Conservation (phyloP, 2,797 vertebrate species). For the Nyctibius grandis region DNA sequence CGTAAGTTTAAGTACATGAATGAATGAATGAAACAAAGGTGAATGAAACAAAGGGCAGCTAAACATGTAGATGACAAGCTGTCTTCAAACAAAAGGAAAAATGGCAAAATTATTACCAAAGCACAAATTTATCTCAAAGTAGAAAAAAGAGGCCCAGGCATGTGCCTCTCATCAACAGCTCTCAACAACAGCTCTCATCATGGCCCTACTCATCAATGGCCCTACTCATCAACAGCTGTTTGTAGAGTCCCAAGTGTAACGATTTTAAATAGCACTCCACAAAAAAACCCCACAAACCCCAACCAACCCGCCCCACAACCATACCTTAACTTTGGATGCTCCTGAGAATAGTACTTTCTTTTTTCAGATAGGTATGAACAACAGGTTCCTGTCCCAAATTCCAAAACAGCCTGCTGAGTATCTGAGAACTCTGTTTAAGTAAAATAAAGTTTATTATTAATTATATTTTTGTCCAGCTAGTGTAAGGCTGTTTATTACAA, state of each 20-base stretch:
- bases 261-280: not conserved
- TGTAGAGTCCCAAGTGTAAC: not conserved
- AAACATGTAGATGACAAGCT: not conserved
- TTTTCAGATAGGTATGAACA: not conserved
- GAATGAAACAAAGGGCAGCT: not conserved
- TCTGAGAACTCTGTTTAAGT: conserved; percentile 22
- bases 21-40: not conserved
- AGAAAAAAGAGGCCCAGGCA: not conserved
- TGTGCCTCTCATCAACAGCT: not conserved
- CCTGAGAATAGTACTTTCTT: not conserved
- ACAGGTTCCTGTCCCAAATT: not conserved
- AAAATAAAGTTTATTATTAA: conserved; percentile 10
- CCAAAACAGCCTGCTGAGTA: not conserved
- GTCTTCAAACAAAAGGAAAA: not conserved
- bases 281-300: not conserved
- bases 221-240: not conserved
- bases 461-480: not conserved
- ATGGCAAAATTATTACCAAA: not conserved
- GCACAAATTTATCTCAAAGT: not conserved
- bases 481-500: not conserved
- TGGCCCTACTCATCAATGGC: not conserved
- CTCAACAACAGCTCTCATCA: not conserved
- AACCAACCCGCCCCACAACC: no score
- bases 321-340: not conserved
- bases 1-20: not conserved